Conservation (phyloP, 2,888 invertebrate genomes). For the Coremacera marginata region DNA sequence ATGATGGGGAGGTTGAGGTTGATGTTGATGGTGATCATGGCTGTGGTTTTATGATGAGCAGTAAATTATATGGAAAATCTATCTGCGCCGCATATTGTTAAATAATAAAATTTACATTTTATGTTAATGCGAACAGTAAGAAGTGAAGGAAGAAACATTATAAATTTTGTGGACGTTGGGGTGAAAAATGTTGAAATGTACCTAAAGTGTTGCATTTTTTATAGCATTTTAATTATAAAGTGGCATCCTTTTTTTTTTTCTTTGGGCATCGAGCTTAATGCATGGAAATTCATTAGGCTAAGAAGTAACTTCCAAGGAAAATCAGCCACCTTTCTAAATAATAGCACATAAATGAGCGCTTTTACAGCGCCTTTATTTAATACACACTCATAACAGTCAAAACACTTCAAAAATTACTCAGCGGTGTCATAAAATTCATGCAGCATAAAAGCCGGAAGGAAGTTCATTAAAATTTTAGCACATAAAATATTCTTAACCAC, state of each 20-base stretch:
- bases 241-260: neutral
- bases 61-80: conserved; percentile 37
- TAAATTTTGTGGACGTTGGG: neutral
- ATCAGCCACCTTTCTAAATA: neutral
- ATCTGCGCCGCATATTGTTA: conserved; percentile 3
- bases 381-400: neutral
- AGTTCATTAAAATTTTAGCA: conserved; percentile 31
- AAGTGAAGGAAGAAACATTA: neutral
- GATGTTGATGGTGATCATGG: conserved; percentile 4
- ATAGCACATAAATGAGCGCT: neutral
- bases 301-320: neutral
- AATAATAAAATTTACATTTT: conserved; percentile 30
- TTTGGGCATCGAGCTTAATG: neutral
- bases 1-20: neutral
- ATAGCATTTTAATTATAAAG: conserved; percentile 1
- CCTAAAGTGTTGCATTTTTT: conserved; percentile 9
- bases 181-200: neutral
- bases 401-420: conserved; percentile 13
- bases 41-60: conserved; percentile 30
- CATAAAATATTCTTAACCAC: conserved; percentile 18
- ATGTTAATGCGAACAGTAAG: conserved; percentile 18
- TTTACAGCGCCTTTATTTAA: neutral
- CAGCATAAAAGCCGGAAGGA: neutral
- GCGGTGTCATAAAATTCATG: conserved; percentile 16
- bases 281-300: neutral